Percentiles rank a stretch among this genome's conserved stretches.
Conservation (phyloP, 2,888 invertebrate genomes). For the Celastrina argiolus region DNA sequence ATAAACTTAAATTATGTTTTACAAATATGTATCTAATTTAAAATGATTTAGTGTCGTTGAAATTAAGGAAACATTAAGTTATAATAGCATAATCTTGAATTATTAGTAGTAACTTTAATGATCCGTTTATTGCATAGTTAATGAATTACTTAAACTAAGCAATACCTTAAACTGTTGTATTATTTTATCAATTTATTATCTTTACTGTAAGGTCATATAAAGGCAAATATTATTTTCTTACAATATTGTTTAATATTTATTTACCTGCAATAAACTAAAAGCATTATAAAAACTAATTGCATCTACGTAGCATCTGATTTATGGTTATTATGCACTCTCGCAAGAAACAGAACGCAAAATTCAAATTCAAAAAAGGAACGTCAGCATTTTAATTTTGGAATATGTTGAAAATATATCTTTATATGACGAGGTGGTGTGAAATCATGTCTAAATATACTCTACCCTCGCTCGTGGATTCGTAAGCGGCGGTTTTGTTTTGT, state of each 20-base stretch:
- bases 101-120: background rate
- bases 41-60: background rate
- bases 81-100: background rate
- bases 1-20: background rate
- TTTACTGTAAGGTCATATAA: background rate
- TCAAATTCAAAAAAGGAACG: background rate
- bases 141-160: background rate
- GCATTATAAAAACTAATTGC: background rate
- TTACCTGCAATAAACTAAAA: background rate
- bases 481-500: constrained; percentile 20
- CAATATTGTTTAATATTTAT: background rate
- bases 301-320: background rate
- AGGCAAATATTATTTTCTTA: background rate
- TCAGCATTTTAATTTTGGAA: constrained; percentile 14
- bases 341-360: too few relatives aligned
- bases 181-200: background rate
- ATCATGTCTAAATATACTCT: constrained; percentile 17
- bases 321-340: background rate
- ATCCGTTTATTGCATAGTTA: background rate
- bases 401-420: constrained; percentile 16
- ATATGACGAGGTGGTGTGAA: constrained; percentile 21
- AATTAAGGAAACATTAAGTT: background rate
- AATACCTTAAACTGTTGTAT: background rate
- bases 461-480: constrained; percentile 18
- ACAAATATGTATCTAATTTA: background rate